Evolutionary conservation across 2,888 invertebrate species (phyloP), one percentile per base, ranked within the genome.

Genomic region (Fissipunctia ypsillon): DNA sequence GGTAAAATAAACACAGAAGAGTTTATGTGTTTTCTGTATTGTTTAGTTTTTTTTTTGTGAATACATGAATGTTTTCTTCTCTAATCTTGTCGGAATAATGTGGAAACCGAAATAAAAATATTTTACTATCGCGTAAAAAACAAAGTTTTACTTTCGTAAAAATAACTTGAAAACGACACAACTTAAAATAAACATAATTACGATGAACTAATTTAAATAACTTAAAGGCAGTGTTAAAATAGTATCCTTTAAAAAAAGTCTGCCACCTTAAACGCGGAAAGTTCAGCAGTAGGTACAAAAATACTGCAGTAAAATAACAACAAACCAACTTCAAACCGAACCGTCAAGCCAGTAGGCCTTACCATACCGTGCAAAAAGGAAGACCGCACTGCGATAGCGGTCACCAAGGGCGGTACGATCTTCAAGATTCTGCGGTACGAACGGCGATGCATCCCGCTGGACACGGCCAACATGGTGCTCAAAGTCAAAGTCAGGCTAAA

Each of bases 401-500:
- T 83, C 60, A 75, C 64, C 25, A 72, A 76, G 79, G 63, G 67
- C 67, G 56, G 67, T 52, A 52, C 63, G 16, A 67, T 73, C 50
- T 57, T 84, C 90, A 93, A 92, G 81, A 94, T 93, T 88, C 89
- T 94, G 22, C 91, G 93, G 0, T 94, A 92, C 92, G 94, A 95
- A 78, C 91, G 91, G 86, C 86, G 91, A 95, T 95, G 96, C 87
- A 93, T 94, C 65, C 94, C 95, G 41, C 87, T 94, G 87, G 93
- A 94, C 88, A 86, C 95, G 65, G 94, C 95, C 85, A 94, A 91
- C 91, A 97, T 97, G 97, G 96, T 97, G 90, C 93, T 97, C 63
- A 96, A 97, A 86, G 96, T 96, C 78, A 97, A 97, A 90, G 95
- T 97, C 80, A 95, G 96, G 76, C 93, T 97, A 78, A 97, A 97